These are phyloP conservation scores for Casuarius casuarius DNA, from an alignment of 2,113 vertebrate species.

Conservation along the genomic window DNA sequence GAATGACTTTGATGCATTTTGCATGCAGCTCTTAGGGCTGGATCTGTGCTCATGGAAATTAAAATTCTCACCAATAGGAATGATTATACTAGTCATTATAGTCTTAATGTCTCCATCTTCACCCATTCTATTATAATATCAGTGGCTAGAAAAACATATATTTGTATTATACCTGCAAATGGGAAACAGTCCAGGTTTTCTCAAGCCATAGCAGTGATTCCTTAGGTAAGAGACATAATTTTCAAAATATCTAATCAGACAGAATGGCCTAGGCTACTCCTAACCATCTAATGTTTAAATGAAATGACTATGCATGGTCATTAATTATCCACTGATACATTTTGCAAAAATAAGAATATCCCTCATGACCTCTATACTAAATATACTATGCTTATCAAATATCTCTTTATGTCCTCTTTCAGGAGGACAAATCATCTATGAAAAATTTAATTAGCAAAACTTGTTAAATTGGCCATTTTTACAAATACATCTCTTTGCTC, in stretches of 20 bases:
- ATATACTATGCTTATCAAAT: fast-evolving
- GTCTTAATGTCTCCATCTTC: neutral
- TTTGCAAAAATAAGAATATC: neutral
- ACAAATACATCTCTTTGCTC: neutral
- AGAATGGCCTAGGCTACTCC: neutral
- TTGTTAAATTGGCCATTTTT: neutral
- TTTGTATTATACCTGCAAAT: neutral
- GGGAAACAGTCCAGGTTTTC: neutral
- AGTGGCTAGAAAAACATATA: fast-evolving
- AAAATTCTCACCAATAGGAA: neutral
- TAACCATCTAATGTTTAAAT: neutral
- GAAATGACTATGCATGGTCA: no score
- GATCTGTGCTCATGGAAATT: neutral
- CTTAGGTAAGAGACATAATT: neutral
- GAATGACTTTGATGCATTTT: neutral
- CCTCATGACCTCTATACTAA: neutral
- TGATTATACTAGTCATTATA: neutral
- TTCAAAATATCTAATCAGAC: neutral
- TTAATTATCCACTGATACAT: neutral
- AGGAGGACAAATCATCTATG: neutral
- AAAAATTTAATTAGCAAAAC: neutral
- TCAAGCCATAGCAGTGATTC: neutral
- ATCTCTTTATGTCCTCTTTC: neutral
- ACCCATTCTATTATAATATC: neutral
- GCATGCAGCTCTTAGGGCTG: neutral